Base-by-base conservation (phyloP, 2,888 invertebrate genomes). In the Polyommatus iphigenia region DNA sequence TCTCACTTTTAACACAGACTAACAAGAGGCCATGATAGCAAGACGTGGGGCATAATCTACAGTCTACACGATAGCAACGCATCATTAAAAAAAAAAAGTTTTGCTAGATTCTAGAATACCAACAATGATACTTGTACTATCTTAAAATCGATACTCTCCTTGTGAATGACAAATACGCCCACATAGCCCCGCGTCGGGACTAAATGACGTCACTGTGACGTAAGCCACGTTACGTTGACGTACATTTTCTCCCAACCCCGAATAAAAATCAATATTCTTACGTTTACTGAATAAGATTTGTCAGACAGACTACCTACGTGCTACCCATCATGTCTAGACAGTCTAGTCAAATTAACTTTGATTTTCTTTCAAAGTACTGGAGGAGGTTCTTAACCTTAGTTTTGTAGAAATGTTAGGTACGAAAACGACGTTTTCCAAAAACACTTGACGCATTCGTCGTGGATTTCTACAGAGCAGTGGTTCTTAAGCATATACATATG, bases 121-220 rank as follows among this genome's bases (percentile, higher is more conserved):
- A 59, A n/a, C 59, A 20, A 59, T n/a, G 59, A 59, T 18, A 59
- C 59, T 36, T 36, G 20, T 18, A n/a, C 7, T 59, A 20, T 59
- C 59, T 62, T 13, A 62, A 62, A 62, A 62, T 62, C 62, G 20
- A 62, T 62, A 62, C 62, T 24, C 62, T 62, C 62, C 20, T 62
- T 13, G 24, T 62, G 62, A 62, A 62, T 62, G 62, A 3, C 20
- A 62, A 24, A 62, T 62, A 62, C 62, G 13, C 62, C 62, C 62
- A 54, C 54, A 18, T 54, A 0, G 54, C 54, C 10, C 13, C 24
- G 24, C 62, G 24, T 1, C 59, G n/a, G 59, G 59, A 4, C 62
- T 62, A 13, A 4, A 24, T 62, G 62, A 62, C 62, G 62, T 62
- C 62, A 62, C 24, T 24, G 13, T 62, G 62, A 62, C 62, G 62